phyloP scores from a whole-genome alignment of 1,140 invertebrate genomes.

The Oedothorax gibbosus region DNA sequence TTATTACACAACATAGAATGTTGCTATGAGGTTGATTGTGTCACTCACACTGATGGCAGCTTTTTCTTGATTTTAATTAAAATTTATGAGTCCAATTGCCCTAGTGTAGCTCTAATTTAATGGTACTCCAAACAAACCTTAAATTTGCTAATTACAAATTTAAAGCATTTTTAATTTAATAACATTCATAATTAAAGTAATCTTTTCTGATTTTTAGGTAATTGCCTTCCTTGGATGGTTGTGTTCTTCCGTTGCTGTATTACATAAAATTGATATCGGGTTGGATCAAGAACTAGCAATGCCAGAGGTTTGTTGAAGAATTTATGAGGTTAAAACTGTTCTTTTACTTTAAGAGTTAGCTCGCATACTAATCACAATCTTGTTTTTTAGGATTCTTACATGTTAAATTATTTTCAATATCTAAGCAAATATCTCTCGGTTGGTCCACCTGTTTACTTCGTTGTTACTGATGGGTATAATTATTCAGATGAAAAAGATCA shows the following conservation, averaged over 20 bases:
- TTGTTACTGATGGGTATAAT: slow-evolving; percentile 82
- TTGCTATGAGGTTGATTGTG: too few species aligned
- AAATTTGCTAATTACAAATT: too few species aligned
- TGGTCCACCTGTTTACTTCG: slow-evolving; percentile 93
- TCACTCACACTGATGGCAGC: too few species aligned
- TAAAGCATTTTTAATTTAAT: too few species aligned
- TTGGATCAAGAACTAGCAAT: slow-evolving; percentile 74
- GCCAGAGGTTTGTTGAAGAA: slow-evolving; percentile 73
- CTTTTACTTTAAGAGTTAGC: too few species aligned
- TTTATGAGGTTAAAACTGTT: background rate
- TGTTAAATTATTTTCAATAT: slow-evolving; percentile 81
- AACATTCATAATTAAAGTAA: too few species aligned
- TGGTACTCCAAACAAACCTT: too few species aligned
- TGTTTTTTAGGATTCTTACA: slow-evolving; percentile 79
- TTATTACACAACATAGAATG: too few species aligned
- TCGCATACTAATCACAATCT: background rate
- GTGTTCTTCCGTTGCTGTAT: slow-evolving; percentile 68
- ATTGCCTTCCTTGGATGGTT: slow-evolving; percentile 67
- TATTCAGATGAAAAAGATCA: slow-evolving; percentile 77
- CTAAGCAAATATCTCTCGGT: slow-evolving; percentile 82
- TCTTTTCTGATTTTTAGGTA: slow-evolving; percentile 37
- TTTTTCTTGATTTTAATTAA: too few species aligned
- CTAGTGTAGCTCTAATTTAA: too few species aligned
- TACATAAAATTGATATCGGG: slow-evolving; percentile 71
- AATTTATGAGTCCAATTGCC: too few species aligned